Evolutionary conservation across 1,140 invertebrate species (phyloP).

Genomic region (Tetraneura akinire): DNA sequence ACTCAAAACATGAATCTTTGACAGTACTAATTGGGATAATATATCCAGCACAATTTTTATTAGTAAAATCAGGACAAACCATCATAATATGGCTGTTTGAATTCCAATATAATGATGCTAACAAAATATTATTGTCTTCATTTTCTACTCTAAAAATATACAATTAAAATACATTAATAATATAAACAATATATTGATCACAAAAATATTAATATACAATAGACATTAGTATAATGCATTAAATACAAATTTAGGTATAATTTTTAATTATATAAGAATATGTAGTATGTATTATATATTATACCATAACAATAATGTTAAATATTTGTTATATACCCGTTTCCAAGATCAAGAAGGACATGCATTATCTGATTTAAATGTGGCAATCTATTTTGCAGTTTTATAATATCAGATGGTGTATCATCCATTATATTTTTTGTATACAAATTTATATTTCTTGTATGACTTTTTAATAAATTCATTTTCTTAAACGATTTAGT

Average conservation of each 20-base stretch:
- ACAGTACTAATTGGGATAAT: conserved; percentile 47
- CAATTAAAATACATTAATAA: neutral
- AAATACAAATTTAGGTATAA: too few species aligned
- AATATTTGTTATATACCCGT: neutral
- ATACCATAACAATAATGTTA: neutral
- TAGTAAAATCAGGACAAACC: conserved; percentile 35
- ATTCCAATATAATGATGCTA: conserved; percentile 44
- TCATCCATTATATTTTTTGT: conserved; percentile 17
- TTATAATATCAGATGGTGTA: conserved; percentile 38
- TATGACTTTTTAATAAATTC: conserved; percentile 12
- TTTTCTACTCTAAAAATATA: conserved; percentile 23
- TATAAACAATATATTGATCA: too few species aligned
- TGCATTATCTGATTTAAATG: conserved; percentile 41
- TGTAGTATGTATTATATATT: neutral
- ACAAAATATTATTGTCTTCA: conserved; percentile 20
- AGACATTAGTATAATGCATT: too few species aligned
- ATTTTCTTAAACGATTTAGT: conserved; percentile 42
- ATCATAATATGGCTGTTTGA: conserved; percentile 30
- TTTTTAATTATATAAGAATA: too few species aligned
- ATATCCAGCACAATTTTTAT: conserved; percentile 25
- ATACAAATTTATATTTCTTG: conserved; percentile 5
- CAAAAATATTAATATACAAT: too few species aligned
- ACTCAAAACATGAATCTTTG: conserved; percentile 48
- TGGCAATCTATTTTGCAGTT: conserved; percentile 48
- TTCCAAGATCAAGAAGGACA: conserved; percentile 36